Evolutionary conservation across 1,140 invertebrate genomes (phyloP).

Genomic region (Bathynomus jamesi): DNA sequence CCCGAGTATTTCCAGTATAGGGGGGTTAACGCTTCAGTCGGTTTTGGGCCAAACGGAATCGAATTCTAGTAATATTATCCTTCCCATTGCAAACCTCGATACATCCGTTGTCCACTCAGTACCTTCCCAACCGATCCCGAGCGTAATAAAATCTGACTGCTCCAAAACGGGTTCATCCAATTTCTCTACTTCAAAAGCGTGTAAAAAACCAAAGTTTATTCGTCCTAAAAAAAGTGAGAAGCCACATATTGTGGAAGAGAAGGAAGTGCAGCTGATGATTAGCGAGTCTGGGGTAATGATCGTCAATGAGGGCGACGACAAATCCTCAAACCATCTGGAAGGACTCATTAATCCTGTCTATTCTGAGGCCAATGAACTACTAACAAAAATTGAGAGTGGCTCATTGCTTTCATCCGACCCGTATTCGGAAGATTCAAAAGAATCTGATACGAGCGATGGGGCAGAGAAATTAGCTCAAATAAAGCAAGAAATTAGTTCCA

Average conservation of each 20-base stretch:
- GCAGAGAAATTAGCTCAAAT: neutral
- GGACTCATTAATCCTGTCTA: conserved; percentile 8
- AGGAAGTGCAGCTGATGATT: conserved; percentile 17
- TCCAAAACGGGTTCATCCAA: neutral
- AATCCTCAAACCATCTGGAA: neutral
- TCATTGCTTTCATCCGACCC: neutral
- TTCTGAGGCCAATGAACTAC: conserved; percentile 4
- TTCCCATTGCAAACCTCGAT: neutral
- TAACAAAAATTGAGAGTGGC: neutral
- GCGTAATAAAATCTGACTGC: neutral
- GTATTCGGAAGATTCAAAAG: neutral
- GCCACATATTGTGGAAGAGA: neutral
- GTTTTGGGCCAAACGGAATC: neutral
- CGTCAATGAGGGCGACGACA: conserved; percentile 9
- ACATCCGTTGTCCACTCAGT: neutral
- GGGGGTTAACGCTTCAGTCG: neutral
- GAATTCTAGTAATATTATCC: neutral
- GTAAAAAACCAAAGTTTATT: neutral
- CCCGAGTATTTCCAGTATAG: neutral
- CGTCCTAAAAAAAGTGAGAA: neutral
- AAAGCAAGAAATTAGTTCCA: neutral
- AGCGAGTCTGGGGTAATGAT: conserved; percentile 16
- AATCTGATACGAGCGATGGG: neutral
- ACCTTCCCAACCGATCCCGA: neutral
- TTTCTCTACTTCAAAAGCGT: neutral